phyloP scores from a whole-genome alignment of 2,797 vertebrate genomes.

The Ptychadena robeensis region DNA sequence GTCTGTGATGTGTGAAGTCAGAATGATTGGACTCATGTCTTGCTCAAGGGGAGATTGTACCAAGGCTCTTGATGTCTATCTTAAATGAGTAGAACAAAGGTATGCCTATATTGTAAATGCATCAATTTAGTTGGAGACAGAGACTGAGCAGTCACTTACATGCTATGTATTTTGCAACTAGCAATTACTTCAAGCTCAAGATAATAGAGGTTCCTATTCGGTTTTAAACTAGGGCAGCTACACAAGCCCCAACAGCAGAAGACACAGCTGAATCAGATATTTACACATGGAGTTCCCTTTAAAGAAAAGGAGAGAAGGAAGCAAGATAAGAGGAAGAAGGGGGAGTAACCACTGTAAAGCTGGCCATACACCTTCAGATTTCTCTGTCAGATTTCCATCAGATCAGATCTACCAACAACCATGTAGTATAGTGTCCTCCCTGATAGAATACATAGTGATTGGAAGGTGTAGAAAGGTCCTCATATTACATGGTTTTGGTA shows the following conservation, averaged over 20 bases:
- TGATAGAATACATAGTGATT: no score
- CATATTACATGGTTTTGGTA: no score
- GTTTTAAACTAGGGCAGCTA: background rate
- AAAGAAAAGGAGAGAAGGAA: no score
- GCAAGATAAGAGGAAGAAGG: no score
- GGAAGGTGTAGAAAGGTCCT: no score
- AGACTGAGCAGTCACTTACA: background rate
- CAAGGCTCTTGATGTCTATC: background rate
- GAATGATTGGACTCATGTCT: background rate
- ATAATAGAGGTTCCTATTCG: background rate
- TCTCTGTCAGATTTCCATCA: no score
- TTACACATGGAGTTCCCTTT: no score
- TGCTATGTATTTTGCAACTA: background rate
- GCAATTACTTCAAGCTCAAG: background rate
- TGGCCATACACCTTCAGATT: no score
- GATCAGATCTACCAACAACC: no score
- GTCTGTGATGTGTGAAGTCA: background rate
- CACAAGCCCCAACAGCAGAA: background rate
- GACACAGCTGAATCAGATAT: background rate
- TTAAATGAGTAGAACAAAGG: background rate
- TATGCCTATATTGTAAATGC: constrained; percentile 9
- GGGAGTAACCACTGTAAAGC: no score
- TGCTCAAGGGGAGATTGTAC: constrained; percentile 19
- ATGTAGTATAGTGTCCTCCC: no score
- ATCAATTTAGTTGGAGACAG: background rate